These are phyloP conservation scores for Campoletis sonorensis DNA, from an alignment of 1,140 invertebrate genomes.

Conservation along the genomic window DNA sequence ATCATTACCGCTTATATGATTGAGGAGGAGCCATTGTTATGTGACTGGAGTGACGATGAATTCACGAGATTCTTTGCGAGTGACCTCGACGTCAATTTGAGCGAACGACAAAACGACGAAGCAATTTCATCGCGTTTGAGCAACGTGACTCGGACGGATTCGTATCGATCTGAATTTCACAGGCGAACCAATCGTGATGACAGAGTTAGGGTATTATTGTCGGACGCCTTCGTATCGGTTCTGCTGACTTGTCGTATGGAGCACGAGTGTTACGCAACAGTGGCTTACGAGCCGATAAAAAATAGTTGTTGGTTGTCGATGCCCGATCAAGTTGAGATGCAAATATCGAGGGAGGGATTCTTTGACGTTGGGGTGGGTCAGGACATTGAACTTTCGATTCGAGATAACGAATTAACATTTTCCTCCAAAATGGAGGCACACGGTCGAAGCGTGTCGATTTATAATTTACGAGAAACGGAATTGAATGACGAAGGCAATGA, in stretches of 20 bases:
- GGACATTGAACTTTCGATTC: conserved; percentile 52
- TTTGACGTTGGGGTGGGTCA: conserved; percentile 43
- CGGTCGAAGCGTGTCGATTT: conserved; percentile 57
- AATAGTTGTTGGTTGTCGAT: conserved; percentile 63
- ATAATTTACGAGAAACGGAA: conserved; percentile 47
- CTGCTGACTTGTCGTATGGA: conserved; percentile 75
- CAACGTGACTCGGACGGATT: neutral
- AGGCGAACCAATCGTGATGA: conserved; percentile 17
- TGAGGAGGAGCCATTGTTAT: conserved; percentile 66
- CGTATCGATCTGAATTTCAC: neutral
- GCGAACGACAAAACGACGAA: conserved; percentile 33
- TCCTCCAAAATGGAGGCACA: conserved; percentile 39
- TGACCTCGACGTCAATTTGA: conserved; percentile 9
- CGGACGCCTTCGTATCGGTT: conserved; percentile 76
- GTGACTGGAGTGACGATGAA: conserved; percentile 66
- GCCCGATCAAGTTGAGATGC: conserved; percentile 55
- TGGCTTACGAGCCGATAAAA: conserved; percentile 73
- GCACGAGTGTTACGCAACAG: conserved; percentile 77
- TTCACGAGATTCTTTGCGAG: conserved; percentile 56
- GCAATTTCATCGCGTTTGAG: conserved; percentile 26
- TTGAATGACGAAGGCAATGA: neutral
- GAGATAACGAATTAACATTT: conserved; percentile 46
- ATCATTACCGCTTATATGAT: conserved; percentile 73
- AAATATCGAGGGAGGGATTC: conserved; percentile 51
- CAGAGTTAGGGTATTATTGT: conserved; percentile 58